phyloP scores from a whole-genome alignment of 1,140 invertebrate genomes.

The Drosophila parvula region DNA sequence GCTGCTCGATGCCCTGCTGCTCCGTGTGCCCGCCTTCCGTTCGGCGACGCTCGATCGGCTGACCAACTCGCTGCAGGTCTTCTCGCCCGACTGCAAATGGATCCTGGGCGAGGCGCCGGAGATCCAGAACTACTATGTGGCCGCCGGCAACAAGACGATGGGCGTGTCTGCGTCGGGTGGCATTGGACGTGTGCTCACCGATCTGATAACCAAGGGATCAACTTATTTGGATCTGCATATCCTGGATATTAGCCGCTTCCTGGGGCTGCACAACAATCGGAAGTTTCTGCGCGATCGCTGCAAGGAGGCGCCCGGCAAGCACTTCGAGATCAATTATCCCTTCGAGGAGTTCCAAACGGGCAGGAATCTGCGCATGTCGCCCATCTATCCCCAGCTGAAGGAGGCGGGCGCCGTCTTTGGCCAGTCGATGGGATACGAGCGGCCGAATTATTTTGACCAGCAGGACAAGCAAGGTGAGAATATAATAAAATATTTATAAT shows the following conservation, averaged over 20 bases:
- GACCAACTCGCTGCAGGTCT: slow-evolving; percentile 95
- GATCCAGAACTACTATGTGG: slow-evolving; percentile 97
- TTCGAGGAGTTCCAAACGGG: slow-evolving; percentile 94
- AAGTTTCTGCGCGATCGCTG: slow-evolving; percentile 97
- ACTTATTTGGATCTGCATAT: slow-evolving; percentile 95
- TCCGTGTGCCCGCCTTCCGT: slow-evolving; percentile 91
- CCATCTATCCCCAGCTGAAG: slow-evolving; percentile 96
- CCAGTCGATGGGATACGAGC: slow-evolving; percentile 99
- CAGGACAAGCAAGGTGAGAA: slow-evolving; percentile 85
- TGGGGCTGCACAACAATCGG: slow-evolving; percentile 97
- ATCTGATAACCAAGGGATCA: slow-evolving; percentile 94
- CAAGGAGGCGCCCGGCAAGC: slow-evolving; percentile 96
- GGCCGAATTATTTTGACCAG: slow-evolving; percentile 95
- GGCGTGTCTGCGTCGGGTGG: slow-evolving; percentile 97
- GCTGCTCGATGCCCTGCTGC: slow-evolving; percentile 92
- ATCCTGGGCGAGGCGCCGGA: slow-evolving; percentile 96
- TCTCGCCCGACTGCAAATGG: slow-evolving; percentile 96
- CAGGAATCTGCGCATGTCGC: slow-evolving; percentile 96
- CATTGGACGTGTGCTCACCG: slow-evolving; percentile 94
- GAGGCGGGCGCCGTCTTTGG: slow-evolving; percentile 98
- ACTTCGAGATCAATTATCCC: slow-evolving; percentile 93
- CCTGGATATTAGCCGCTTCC: slow-evolving; percentile 95
- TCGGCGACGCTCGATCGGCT: slow-evolving; percentile 90
- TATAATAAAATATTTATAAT: too few relatives aligned
- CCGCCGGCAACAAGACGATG: slow-evolving; percentile 97